Conservation (phyloP, 2,888 invertebrate species). For the Cistogaster globosa region DNA sequence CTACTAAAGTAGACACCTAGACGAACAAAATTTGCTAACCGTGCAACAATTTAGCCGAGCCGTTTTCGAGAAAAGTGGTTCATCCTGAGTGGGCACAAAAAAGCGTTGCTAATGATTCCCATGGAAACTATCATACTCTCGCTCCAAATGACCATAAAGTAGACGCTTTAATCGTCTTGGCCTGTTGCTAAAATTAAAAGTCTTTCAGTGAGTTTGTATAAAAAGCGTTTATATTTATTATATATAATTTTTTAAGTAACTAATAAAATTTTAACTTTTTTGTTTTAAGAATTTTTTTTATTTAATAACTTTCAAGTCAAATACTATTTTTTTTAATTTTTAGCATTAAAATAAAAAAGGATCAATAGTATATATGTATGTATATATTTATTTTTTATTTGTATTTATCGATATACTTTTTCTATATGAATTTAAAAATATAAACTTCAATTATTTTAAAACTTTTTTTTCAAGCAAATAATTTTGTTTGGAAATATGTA, state of each 20-base stretch:
- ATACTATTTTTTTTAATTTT: constrained; percentile 31
- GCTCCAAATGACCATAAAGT: no score
- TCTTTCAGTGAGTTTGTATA: constrained; percentile 54
- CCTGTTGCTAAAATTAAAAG: no score
- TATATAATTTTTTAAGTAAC: constrained; percentile 63
- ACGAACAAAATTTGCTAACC: no score
- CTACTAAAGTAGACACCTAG: no score
- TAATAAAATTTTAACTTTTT: constrained; percentile 47
- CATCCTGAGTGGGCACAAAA: no score
- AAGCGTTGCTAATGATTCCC: no score
- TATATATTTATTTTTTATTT: constrained; percentile 2
- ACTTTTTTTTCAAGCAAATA: not conserved
- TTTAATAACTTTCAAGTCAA: constrained; percentile 27
- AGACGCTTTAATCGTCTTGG: no score
- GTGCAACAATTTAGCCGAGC: no score
- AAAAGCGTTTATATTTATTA: constrained; percentile 68
- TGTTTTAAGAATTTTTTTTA: constrained; percentile 25
- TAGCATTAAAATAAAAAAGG: constrained; percentile 45
- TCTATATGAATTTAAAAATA: not conserved
- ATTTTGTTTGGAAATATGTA: not conserved
- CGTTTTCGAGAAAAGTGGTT: no score
- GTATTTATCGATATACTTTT: not conserved
- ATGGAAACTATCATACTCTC: no score
- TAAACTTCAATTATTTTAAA: not conserved
- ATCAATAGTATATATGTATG: constrained; percentile 28